These are phyloP conservation scores for Exaiptasia diaphana DNA, from an alignment of 64 coral and sea anemone genomes.

Conservation along the genomic window DNA sequence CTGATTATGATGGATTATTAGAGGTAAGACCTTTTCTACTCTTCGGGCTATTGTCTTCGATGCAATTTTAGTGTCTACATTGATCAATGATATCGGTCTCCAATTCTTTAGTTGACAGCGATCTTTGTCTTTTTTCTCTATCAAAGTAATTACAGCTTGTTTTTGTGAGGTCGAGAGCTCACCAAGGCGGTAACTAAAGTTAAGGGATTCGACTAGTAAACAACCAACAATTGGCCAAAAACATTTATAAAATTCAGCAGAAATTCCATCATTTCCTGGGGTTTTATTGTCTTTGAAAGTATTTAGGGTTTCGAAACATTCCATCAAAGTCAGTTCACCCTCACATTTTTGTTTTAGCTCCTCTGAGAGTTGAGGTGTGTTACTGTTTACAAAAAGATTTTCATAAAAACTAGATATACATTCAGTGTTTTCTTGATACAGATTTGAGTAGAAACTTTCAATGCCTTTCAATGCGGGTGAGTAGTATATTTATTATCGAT, in stretches of 20 bases:
- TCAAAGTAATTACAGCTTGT: slow-evolving; percentile 47
- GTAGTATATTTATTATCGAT: not conserved
- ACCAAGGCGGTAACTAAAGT: not conserved
- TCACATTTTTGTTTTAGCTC: not conserved
- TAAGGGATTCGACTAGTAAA: not conserved
- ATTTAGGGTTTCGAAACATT: slow-evolving; percentile 24
- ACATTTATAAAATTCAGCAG: slow-evolving; percentile 11
- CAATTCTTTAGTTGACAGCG: slow-evolving; percentile 29
- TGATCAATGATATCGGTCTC: slow-evolving; percentile 35
- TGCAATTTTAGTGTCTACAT: slow-evolving; percentile 55
- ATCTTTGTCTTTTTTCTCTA: slow-evolving; percentile 46
- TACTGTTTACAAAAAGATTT: too few relatives aligned
- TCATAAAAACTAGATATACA: not conserved
- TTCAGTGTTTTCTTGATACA: slow-evolving; percentile 7
- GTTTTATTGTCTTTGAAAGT: slow-evolving; percentile 55
- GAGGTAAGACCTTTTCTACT: slow-evolving; percentile 27
- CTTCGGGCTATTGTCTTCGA: slow-evolving; percentile 32
- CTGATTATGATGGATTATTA: slow-evolving; percentile 20
- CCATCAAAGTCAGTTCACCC: not conserved
- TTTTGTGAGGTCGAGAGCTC: slow-evolving; percentile 17
- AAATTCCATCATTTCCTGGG: slow-evolving; percentile 31
- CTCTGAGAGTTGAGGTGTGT: not conserved
- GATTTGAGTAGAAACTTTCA: slow-evolving; percentile 11
- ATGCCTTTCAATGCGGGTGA: slow-evolving; percentile 1
- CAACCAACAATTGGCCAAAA: not conserved